Base-by-base conservation (phyloP, 1,140 invertebrate species). In the Drosophila gunungcola region DNA sequence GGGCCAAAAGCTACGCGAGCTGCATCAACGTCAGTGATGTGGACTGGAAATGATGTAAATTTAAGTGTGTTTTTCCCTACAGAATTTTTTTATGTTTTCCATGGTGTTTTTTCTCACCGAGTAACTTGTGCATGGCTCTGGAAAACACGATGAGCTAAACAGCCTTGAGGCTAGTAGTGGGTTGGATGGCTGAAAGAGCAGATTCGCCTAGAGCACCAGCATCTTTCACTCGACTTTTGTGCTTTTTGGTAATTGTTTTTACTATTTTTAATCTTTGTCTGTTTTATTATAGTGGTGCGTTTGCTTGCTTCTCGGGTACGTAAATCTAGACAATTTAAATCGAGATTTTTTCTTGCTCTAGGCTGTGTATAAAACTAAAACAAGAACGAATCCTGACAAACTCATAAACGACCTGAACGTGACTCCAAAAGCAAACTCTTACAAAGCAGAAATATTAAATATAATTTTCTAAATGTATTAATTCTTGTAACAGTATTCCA, bases 31-130 rank as follows among this genome's bases (percentile, higher is more conserved):
- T 61, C 52, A 61, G 67, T 76, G 57, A 74, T 55, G 78, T 82
- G 82, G 45, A 78, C 82, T 80, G 82, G 82, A 85, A 85, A 88
- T 88, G 80, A 85, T 85, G 82, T 85, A 85, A 81, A 85, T 85
- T 88, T 88, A 85, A 85, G 82, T 88, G 69, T 74, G 65, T 75
- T 86, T 86, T 86, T 86, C 73, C 60, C 72, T 78, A 74, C 48
- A 60, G 39, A 64, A 67, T 78, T 81, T 70, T 63, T 45, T 49
- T 63, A 73, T 70, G 68, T 76, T 55, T 79, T 78, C 41, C 45
- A 21, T 38, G 34, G 12, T 12, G 9, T 25, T 45, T 55, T 39
- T 69, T 69, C 34, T 68, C 27, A 45, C 21, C 41, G 51, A 52
- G 48, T 68, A 77, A 56, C 74, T 84, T 80, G 81, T 72, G 80